Conservation (phyloP, 2,888 invertebrate species). For the Rhopalosiphum nymphaeae region DNA sequence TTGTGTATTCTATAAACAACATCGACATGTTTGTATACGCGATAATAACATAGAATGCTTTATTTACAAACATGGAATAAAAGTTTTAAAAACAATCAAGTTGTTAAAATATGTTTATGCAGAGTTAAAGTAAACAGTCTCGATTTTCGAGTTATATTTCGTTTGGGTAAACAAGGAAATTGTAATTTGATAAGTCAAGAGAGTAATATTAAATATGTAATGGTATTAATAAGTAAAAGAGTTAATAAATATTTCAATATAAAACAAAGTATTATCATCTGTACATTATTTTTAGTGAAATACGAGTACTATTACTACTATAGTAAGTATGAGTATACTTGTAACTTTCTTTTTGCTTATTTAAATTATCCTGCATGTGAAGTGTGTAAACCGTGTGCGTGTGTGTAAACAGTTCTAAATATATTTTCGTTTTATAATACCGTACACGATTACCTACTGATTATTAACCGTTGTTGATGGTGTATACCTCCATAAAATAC, state of each 20-base stretch:
- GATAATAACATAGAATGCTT: neutral
- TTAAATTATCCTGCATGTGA: neutral
- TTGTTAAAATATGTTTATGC: neutral
- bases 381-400: neutral
- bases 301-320: neutral
- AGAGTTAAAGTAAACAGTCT: neutral
- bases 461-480: neutral
- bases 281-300: neutral
- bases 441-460: neutral
- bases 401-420: neutral
- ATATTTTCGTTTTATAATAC: neutral
- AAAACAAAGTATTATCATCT: neutral
- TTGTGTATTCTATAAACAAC: neutral
- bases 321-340: neutral
- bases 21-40: neutral
- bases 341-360: neutral
- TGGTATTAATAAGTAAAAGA: neutral
- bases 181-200: neutral
- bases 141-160: neutral
- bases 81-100: neutral
- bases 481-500: neutral
- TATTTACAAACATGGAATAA: conserved; percentile 29
- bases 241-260: neutral
- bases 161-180: conserved; percentile 28
- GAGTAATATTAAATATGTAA: neutral